These are phyloP conservation scores for Chrysaora quinquecirrha DNA, from an alignment of 30 jellyfish, hydroid and myxozoan species.

Conservation along the genomic window DNA sequence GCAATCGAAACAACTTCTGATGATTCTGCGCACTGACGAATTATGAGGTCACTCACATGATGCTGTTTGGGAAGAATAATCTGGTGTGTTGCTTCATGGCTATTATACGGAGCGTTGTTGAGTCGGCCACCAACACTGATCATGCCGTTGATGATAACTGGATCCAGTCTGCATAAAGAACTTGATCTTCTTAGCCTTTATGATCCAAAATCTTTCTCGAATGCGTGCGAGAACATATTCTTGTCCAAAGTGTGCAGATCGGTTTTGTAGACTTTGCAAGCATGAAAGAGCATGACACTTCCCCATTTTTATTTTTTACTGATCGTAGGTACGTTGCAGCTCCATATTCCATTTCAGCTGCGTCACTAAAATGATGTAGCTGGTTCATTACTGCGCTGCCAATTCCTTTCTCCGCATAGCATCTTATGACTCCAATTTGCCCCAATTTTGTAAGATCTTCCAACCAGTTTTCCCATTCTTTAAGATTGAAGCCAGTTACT, in stretches of 20 bases:
- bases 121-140: too few relatives aligned
- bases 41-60: too few relatives aligned
- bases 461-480: conserved; percentile 30
- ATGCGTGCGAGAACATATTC: too few relatives aligned
- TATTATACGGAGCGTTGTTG: too few relatives aligned
- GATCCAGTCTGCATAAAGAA: too few relatives aligned
- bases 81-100: too few relatives aligned
- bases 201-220: too few relatives aligned
- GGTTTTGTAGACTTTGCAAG: conserved; percentile 28
- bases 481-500: conserved; percentile 3
- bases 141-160: neutral
- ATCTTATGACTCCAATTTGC: conserved; percentile 12
- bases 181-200: too few relatives aligned
- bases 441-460: conserved; percentile 14
- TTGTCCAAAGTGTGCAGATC: too few relatives aligned
- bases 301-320: conserved; percentile 6
- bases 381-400: conserved; percentile 3
- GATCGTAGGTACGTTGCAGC: conserved; percentile 44
- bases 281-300: conserved; percentile 28
- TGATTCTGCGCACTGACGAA: too few relatives aligned
- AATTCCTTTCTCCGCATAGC: conserved; percentile 3
- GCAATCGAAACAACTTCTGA: too few relatives aligned
- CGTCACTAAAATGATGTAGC: conserved; percentile 42
- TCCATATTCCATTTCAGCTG: conserved; percentile 45
- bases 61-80: too few relatives aligned